Evolutionary conservation across 1,140 invertebrate genomes (phyloP).

Genomic region (Tetragonula clypearis): DNA sequence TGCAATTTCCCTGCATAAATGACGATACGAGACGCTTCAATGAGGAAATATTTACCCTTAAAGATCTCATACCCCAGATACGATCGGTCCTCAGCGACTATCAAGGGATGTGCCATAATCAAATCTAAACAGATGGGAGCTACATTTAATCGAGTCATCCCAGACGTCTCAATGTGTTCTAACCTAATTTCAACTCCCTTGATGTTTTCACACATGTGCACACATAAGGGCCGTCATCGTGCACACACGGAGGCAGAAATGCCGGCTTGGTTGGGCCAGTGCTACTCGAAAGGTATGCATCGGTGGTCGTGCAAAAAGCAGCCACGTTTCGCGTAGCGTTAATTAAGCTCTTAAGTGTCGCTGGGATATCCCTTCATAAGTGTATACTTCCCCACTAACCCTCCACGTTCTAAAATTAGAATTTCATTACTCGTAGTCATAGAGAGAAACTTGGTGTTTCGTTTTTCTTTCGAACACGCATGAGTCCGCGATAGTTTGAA

Average conservation of each 20-base stretch:
- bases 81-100: constrained; percentile 38
- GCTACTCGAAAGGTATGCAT: constrained; percentile 30
- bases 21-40: too few relatives aligned
- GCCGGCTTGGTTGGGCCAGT: constrained; percentile 25
- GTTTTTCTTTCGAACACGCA: neutral
- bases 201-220: constrained; percentile 39
- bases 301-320: constrained; percentile 48
- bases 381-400: constrained; percentile 26
- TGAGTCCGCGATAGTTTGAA: neutral
- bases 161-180: constrained; percentile 59
- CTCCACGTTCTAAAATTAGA: constrained; percentile 47
- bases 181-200: constrained; percentile 68
- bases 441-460: constrained; percentile 24
- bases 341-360: constrained; percentile 60
- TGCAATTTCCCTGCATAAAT: neutral
- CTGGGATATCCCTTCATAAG: constrained; percentile 31
- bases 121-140: constrained; percentile 73
- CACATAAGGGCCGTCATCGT: constrained; percentile 30
- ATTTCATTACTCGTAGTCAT: constrained; percentile 49
- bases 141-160: constrained; percentile 71
- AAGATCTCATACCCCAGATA: neutral
- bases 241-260: constrained; percentile 34
- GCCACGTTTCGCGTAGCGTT: constrained; percentile 48
- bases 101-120: constrained; percentile 62
- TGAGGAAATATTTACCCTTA: neutral